A percentile compares a stretch with the other conserved stretches of the same genome.
Evolutionary conservation across 1,140 invertebrate genomes (phyloP).

Genomic region (Zaprionus capensis): DNA sequence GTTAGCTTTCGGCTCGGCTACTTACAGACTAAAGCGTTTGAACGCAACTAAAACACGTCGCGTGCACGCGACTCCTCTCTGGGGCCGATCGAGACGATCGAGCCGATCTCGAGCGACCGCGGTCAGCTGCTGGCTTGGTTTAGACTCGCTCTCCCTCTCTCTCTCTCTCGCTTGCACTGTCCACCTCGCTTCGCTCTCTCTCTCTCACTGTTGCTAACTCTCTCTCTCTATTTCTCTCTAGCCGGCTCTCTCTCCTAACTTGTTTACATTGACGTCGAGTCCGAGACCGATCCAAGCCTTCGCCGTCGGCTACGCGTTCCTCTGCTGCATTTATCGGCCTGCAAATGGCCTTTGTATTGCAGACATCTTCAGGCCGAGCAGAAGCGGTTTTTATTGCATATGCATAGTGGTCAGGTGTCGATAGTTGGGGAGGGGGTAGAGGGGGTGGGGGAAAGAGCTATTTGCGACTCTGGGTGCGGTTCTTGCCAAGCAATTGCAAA

Average conservation of each 20-base stretch:
- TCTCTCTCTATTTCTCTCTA: slow-evolving; percentile 5
- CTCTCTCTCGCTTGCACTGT: background rate
- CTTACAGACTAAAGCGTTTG: slow-evolving; percentile 83
- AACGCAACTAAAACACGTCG: slow-evolving; percentile 81
- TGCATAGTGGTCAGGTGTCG: slow-evolving; percentile 29
- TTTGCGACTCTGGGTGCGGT: background rate
- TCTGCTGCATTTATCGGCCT: slow-evolving; percentile 32
- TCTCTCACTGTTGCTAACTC: background rate
- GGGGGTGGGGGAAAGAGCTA: slow-evolving; percentile 32
- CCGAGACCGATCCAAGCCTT: slow-evolving; percentile 18
- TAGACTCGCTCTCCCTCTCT: slow-evolving; percentile 22
- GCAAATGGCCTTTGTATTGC: slow-evolving; percentile 45
- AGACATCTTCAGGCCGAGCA: slow-evolving; percentile 25
- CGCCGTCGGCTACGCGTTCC: slow-evolving; percentile 26
- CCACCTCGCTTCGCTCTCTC: background rate
- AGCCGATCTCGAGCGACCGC: slow-evolving; percentile 19
- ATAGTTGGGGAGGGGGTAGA: slow-evolving; percentile 29
- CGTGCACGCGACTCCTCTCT: slow-evolving; percentile 62
- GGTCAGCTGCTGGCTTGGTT: slow-evolving; percentile 51
- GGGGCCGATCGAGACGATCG: slow-evolving; percentile 31
- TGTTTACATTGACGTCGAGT: slow-evolving; percentile 48
- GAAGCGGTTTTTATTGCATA: slow-evolving; percentile 61
- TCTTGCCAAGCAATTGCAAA: slow-evolving; percentile 4
- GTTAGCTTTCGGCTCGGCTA: slow-evolving; percentile 66
- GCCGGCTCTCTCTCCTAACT: slow-evolving; percentile 40